Base-by-base conservation (phyloP, 1,140 invertebrate genomes). In the Drosophila ironensis region DNA sequence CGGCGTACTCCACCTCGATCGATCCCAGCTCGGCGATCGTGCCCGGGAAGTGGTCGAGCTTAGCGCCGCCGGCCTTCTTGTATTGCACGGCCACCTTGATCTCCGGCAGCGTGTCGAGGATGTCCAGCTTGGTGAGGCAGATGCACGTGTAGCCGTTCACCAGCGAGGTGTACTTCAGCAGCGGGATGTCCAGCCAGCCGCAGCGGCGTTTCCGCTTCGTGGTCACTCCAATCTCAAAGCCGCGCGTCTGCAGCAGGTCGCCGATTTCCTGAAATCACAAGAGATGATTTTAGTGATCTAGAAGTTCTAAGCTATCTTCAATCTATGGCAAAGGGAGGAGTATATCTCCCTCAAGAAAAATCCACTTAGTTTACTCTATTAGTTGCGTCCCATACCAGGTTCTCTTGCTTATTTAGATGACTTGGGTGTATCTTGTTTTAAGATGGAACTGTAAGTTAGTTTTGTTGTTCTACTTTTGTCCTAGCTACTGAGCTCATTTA, bases 61-160 rank as follows among this genome's bases (percentile, higher is more conserved):
- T 92, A 76, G 97, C 93, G 16, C 97, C 97, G 90, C 98, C 94
- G 20, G 96, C 93, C 17, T 96, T 90, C 80, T 93, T 94, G 89
- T 99, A 99, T 45, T 52, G 76, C n/a, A 93, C 91, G 45, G 94
- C 97, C 42, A 99, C 93, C 91, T 98, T 97, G 25, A 99, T 94
- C 90, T 98, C 96, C 19, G 95, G 91, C 76, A 99, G 93, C 1
- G 93, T 94, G 91, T 99, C 98, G 59, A 99, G 91, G 70, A 99
- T 98, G 89, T 99, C 99, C 47, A 99, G 90, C 91, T 99, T 99
- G 0, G 98, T 99, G 28, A 99, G 82, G 84, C 97, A 98, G 82
- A 95, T 90, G 88, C 92, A 91, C n/a, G 92, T 93, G 80, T 97
- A 99, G 54, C 98, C 98, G 92, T 99, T 99, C 56, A 99, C 96